Base-by-base conservation (phyloP, 2,888 invertebrate species). In the Rhagonycha fulva region DNA sequence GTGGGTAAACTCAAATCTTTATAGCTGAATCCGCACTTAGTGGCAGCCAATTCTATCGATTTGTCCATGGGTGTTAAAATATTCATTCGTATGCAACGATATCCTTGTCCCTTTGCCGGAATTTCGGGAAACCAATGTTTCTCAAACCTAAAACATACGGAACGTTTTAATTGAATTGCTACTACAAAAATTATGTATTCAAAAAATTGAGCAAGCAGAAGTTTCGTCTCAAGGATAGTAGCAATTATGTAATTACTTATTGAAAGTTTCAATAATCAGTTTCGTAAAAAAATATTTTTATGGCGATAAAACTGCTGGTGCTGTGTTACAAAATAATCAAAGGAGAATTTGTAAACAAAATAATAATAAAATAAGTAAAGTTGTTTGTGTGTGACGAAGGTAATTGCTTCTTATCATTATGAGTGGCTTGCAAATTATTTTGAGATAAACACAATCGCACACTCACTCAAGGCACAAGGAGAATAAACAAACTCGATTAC, bases 101-200 rank as follows among this genome's bases (percentile, higher is more conserved):
- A 94, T 72, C 92, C 94, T 85, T 93, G 93, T 72, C 93, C 94
- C 86, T 91, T 92, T 84, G 89, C 90, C 67, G 94, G 94, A 83
- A 91, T 90, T 79, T 93, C 93, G 24, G 94, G 93, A 86, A 93
- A 94, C 94, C 94, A 94, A 85, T 94, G 94, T 86, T 93, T 91
- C 85, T 91, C 87, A 84, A 88, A 88, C 84, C 87, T 88, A 80
- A 61, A 75, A 71, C 26, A 62, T 12, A 23, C 3, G 19, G 14
- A 61, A 23, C 14, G 47, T n/a, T 47, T n/a, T 7, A 47, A 47
- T 47, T n/a, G 7, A 11, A 19, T 19, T 19, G 2, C 19, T 19
- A 19, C 19, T 19, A 19, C 19, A 3, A 32, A 32, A 32, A 32
- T 32, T 12, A 32, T 32, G 0, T 12, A 47, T 47, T 47, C 47